A percentile compares a stretch with the other conserved stretches of the same genome.
These are phyloP conservation scores for Cerastoderma edule DNA, from an alignment of 2,888 invertebrate genomes.

Conservation along the genomic window DNA sequence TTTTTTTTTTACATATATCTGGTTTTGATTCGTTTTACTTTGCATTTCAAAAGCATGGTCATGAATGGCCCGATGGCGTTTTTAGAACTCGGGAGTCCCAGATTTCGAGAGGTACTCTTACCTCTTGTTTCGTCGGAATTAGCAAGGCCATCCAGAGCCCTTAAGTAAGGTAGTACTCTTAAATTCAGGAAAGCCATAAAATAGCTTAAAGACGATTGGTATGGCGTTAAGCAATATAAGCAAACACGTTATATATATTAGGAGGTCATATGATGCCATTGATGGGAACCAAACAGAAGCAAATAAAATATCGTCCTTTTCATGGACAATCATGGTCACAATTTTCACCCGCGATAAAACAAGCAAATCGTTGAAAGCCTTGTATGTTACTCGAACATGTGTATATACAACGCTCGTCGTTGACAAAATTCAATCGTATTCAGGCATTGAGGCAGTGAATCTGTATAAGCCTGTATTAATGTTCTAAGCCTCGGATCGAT, in stretches of 20 bases:
- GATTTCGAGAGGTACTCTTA: neutral
- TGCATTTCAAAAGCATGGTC: too few relatives aligned
- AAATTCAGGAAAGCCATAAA: too few relatives aligned
- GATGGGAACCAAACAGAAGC: neutral
- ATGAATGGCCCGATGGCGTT: too few relatives aligned
- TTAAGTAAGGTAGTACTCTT: neutral
- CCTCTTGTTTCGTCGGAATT: neutral
- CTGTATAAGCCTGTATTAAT: neutral
- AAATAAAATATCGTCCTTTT: neutral
- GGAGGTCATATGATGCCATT: neutral
- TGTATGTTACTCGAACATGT: too few relatives aligned
- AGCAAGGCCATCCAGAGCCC: neutral
- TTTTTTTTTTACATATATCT: too few relatives aligned
- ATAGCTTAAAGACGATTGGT: too few relatives aligned
- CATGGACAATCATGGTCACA: neutral
- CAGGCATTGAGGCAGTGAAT: neutral
- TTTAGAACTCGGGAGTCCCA: too few relatives aligned
- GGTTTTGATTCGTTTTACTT: too few relatives aligned
- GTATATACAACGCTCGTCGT: too few relatives aligned
- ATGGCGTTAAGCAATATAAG: neutral
- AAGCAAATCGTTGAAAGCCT: too few relatives aligned
- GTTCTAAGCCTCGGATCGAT: neutral
- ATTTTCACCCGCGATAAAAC: too few relatives aligned
- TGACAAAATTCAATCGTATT: neutral
- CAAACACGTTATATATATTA: neutral